These are phyloP conservation scores for Lasaia peninsularis DNA, from an alignment of 1,140 invertebrate genomes.

Conservation along the genomic window DNA sequence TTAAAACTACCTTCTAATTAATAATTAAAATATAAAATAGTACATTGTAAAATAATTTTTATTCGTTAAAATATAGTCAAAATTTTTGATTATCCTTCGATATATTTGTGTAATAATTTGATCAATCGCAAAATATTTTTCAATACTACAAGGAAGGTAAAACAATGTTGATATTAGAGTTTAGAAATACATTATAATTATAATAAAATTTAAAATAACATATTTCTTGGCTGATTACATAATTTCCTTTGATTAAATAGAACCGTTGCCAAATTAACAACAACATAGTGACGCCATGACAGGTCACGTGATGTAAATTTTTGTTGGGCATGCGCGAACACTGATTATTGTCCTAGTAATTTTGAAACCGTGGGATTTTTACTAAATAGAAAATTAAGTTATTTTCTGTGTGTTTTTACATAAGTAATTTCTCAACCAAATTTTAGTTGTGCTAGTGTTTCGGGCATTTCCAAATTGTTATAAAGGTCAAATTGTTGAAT, in stretches of 20 bases:
- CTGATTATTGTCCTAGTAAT: constrained; percentile 63
- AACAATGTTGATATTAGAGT: too few relatives aligned
- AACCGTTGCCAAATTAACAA: constrained; percentile 16
- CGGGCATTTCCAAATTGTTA: constrained; percentile 35
- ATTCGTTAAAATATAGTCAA: too few relatives aligned
- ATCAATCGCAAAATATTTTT: too few relatives aligned
- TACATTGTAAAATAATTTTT: too few relatives aligned
- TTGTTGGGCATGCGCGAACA: constrained; percentile 70
- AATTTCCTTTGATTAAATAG: not conserved
- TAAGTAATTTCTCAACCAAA: constrained; percentile 25
- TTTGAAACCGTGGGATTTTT: constrained; percentile 63
- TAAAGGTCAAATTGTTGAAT: constrained; percentile 60
- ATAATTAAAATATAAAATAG: too few relatives aligned
- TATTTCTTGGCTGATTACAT: constrained; percentile 14
- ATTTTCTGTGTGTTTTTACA: constrained; percentile 22
- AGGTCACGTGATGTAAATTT: constrained; percentile 77
- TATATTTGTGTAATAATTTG: too few relatives aligned
- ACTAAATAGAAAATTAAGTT: constrained; percentile 36
- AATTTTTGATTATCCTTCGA: too few relatives aligned
- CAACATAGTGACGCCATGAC: constrained; percentile 63
- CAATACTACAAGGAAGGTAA: too few relatives aligned
- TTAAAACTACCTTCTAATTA: too few relatives aligned
- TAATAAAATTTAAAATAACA: too few relatives aligned
- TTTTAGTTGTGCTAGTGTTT: constrained; percentile 39
- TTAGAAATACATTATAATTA: too few relatives aligned